Evolutionary conservation across 2,797 vertebrate species (phyloP), one percentile per base, ranked within the genome.

Genomic region (Manis javanica): DNA sequence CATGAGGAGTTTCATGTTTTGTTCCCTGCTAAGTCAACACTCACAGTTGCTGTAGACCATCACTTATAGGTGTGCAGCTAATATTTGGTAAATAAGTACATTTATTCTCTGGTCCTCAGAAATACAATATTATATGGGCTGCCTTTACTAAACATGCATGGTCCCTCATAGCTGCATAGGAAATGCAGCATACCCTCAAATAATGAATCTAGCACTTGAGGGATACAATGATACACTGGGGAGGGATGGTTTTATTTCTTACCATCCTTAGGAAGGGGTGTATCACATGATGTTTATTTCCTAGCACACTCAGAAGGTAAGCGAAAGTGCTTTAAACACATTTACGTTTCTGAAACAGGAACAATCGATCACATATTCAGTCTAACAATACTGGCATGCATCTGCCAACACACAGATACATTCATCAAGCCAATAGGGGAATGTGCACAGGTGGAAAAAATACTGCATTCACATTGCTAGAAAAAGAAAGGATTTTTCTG

Each of bases 351-450:
- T 26, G 31, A 42, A 87, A 83, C 91, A 53, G 83, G 31, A 94
- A 90, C 7, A 66, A 66, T 91, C 59, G 87, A 71, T 91, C 83
- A 71, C 18, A 42, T 16, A 83, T 88, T 96, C 86, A 95, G 7
- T 14, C 86, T 64, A 96, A 75, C 5, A 95, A 85, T 21, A 82
- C 39, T 71, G 24, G 19, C 55, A 16, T 79, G 69, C 53, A 87
- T 90, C 72, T 97, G 87, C 79, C 95, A 97, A 85, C 7, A 77
- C 63, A 85, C 57, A 94, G 87, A 94, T 68, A 7, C 26, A 91
- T 96, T 97, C 78, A 91, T 97, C 95, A 93, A 82, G 74, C 3
- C 68, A 84, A 46, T 42, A 68, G 61, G 91, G 49, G 59, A 81
- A 96, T 64, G 57, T 49, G 37, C 64, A 49, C 57, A 53, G 19